phyloP scores from a whole-genome alignment of 1,140 invertebrate genomes.

The Musca domestica region DNA sequence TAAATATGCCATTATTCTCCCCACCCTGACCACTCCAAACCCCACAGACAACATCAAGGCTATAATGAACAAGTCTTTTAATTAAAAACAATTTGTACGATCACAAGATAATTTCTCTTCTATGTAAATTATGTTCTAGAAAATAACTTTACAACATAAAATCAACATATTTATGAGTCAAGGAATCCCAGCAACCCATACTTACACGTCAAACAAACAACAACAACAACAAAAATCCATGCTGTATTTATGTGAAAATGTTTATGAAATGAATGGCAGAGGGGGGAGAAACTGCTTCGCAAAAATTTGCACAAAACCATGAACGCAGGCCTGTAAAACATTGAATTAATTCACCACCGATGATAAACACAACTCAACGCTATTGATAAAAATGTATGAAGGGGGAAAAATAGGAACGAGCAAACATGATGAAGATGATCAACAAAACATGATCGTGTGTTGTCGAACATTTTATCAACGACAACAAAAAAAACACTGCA shows the following conservation, averaged over 20 bases:
- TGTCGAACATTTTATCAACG: no score
- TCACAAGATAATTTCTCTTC: not conserved
- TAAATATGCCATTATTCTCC: no score
- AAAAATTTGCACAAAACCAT: no score
- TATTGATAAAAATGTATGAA: not conserved
- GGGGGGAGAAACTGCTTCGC: no score
- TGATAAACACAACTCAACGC: not conserved
- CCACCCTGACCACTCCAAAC: no score
- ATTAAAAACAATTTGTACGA: constrained; percentile 9
- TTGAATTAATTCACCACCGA: not conserved
- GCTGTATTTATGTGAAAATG: no score
- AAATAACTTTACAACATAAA: constrained; percentile 4
- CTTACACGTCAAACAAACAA: no score
- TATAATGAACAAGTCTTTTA: not conserved
- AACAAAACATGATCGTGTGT: no score
- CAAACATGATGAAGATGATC: not conserved
- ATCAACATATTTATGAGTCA: not conserved
- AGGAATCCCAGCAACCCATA: not conserved
- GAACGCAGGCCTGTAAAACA: not conserved
- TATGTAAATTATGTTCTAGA: not conserved
- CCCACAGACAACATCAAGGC: no score
- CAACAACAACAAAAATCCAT: no score
- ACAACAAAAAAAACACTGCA: not conserved
- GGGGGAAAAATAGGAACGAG: not conserved
- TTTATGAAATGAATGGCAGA: no score